Base-by-base conservation (phyloP, 2,888 invertebrate genomes). In the Drosophila merina region DNA sequence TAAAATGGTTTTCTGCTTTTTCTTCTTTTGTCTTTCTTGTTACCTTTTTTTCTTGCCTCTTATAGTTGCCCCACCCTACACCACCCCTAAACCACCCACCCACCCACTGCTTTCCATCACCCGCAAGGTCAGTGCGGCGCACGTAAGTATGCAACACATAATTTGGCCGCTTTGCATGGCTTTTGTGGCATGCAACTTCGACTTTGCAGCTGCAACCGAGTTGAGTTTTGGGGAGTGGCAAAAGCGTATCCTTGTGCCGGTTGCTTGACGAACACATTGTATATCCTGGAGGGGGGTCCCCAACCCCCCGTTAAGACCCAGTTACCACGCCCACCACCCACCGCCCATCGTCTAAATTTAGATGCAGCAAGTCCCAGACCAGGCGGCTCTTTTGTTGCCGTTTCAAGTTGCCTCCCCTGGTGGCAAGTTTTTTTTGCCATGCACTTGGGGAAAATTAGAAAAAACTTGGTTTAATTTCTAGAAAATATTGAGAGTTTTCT, bases 91-190 rank as follows among this genome's bases (percentile, higher is more conserved):
- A 1, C 20, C 20, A 20, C 28, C 28, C 14, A 14, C 14, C 28
- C 28, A 1, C 3, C 28, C 28, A 28, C 28, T 6, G 5, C 28
- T 28, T 28, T 28, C 28, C 28, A 28, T 20, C 28, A 12, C n/a
- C 40, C 3, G 82, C 82, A 83, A 83, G 82, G 82, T 83, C 82
- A 83, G 82, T 70, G 82, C 84, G 55, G 84, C 79, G 72, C 81
- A 80, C 80, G 81, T 81, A 81, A 83, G 80, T 81, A 81, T 84
- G 82, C 82, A 82, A 84, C 84, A 83, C 84, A 83, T 83, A 83
- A 82, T 84, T 82, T 79, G 64, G 52, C 52, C 56, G 45, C 57
- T 60, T 78, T 63, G 66, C 73, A 69, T 79, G 76, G 67, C 72
- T 51, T 67, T 69, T 72, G 60, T 57, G 63, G 79, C 77, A 77